phyloP scores from a whole-genome alignment of 1,140 invertebrate genomes.

The Bombyx mandarina region DNA sequence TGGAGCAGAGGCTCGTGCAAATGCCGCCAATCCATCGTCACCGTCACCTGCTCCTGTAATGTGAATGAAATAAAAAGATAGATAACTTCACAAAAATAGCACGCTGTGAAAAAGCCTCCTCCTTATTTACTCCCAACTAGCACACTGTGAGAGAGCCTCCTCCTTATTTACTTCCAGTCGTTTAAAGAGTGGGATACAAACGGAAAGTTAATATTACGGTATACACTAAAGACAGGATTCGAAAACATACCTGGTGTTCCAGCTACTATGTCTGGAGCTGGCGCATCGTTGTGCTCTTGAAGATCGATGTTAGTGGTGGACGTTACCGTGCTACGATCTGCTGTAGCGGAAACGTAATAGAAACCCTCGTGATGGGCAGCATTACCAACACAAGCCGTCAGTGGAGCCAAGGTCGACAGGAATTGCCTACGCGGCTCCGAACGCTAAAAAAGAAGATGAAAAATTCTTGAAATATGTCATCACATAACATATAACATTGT shows the following conservation, averaged over 20 bases:
- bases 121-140: too few relatives aligned
- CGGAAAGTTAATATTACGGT: too few relatives aligned
- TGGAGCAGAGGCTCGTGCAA: constrained; percentile 86
- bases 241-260: constrained; percentile 74
- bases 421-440: constrained; percentile 77
- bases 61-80: background rate
- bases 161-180: too few relatives aligned
- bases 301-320: constrained; percentile 53
- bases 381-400: constrained; percentile 80
- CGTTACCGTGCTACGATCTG: constrained; percentile 60
- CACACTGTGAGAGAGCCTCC: too few relatives aligned
- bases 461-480: too few relatives aligned
- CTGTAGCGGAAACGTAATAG: constrained; percentile 72
- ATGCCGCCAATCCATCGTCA: constrained; percentile 84
- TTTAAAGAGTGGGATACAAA: too few relatives aligned
- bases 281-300: constrained; percentile 61
- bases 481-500: too few relatives aligned
- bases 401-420: constrained; percentile 79
- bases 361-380: constrained; percentile 78
- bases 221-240: background rate
- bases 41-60: constrained; percentile 57
- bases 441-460: constrained; percentile 16
- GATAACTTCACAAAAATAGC: too few relatives aligned
- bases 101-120: too few relatives aligned
- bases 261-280: constrained; percentile 81